Evolutionary conservation across 2,888 invertebrate genomes (phyloP).

Genomic region (Stenchaetothrips biformis): DNA sequence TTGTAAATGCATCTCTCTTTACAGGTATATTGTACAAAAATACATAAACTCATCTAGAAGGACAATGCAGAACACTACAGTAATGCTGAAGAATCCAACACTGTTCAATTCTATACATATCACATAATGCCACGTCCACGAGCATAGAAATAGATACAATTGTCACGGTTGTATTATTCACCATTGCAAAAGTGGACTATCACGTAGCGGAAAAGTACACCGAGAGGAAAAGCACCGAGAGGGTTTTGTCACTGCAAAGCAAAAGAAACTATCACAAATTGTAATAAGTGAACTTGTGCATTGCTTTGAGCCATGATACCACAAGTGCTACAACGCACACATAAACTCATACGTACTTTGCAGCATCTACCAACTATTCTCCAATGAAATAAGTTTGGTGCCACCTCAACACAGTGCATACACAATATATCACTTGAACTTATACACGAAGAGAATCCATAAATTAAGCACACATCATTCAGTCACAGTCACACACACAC

Average conservation of each 20-base stretch:
- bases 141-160: not conserved
- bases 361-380: not conserved
- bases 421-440: not conserved
- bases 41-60: not conserved
- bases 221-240: not conserved
- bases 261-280: no score
- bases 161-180: not conserved
- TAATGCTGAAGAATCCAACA: not conserved
- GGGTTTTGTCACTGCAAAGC: not conserved
- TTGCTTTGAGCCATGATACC: not conserved
- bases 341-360: not conserved
- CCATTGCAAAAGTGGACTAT: not conserved
- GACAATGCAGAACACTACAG: not conserved
- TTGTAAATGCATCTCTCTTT: not conserved
- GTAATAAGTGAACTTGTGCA: not conserved
- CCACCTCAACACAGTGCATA: constrained; percentile 18
- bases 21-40: constrained; percentile 16
- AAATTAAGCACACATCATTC: not conserved
- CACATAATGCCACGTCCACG: not conserved
- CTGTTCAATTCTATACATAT: constrained; percentile 7
- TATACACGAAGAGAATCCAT: not conserved
- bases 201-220: not conserved
- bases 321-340: not conserved
- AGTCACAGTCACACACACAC: not conserved
- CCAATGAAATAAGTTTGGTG: not conserved